Evolutionary conservation across 1,140 invertebrate species (phyloP), one percentile per base, ranked within the genome.

Genomic region (Nephotettix cincticeps): DNA sequence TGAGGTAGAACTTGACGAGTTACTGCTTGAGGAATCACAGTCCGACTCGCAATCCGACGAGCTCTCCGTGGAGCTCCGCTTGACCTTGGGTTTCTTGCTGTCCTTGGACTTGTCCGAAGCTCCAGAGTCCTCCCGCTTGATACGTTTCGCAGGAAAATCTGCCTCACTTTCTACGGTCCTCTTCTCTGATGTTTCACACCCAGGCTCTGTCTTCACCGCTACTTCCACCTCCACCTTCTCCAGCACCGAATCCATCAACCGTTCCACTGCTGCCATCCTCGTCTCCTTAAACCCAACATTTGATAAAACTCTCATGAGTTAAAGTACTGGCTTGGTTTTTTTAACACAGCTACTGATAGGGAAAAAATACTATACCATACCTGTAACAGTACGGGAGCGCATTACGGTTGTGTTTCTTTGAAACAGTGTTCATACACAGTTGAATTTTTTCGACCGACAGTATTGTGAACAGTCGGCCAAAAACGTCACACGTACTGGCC

Each of bases 1-100:
- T 47, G 54, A 68, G 43, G 32, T 54, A 32, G 32, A 69, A 21
- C 21, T 45, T 25, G 63, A 68, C 29, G 36, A 68, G 0, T 68
- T 61, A 65, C 69, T 71, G 58, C 43, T 40, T 30, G 58, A 67
- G n/a, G 43, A 56, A 11, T 71, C 70, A 66, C 61, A 67, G 36
- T 71, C 70, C 11, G 70, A 71, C 2, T 54, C 27, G 21, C 51
- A 67, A 47, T 54, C 47, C 21, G 70, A 71, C 9, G 70, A 71
- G 21, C 43, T 71, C 29, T 68, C 69, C 17, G 54, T 32, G 14
- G 70, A 67, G 1, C 25, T 71, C 29, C 36, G 25, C 43, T 66
- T 67, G 19, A 1, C 28, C n/a, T 19, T 65, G 13, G 2, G n/a
- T 67, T 72, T 68, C 61, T 32, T 32, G 1, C 25, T 43, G 11